Evolutionary conservation across 2,797 vertebrate genomes (phyloP), one percentile per base, ranked within the genome.

Genomic region (Hirundo rustica): DNA sequence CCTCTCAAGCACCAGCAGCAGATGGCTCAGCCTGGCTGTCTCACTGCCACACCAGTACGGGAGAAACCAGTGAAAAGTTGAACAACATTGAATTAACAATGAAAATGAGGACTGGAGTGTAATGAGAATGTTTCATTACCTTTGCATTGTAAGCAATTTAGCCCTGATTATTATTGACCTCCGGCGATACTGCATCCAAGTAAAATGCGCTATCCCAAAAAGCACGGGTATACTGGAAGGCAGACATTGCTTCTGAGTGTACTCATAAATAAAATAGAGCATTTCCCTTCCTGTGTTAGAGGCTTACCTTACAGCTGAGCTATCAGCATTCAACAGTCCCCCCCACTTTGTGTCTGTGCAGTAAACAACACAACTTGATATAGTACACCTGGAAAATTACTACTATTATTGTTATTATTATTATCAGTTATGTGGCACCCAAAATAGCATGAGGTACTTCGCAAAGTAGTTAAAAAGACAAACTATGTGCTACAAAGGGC

Each of bases 121-220:
- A 96, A 97, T 94, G 92, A 94, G 74, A 95, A 76, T n/a, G 2
- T 91, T 95, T 92, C 91, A 91, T 93, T 96, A 96, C 76, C 62
- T 78, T 91, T 95, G 65, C 9, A 1, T 50, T n/a, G 71, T 62
- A 93, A 97, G 84, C 88, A 92, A 93, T 91, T 96, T 94, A 96
- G 77, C 65, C 74, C 67, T 92, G 82, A 95, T 88, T 88, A 93
- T 90, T 92, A 92, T 11, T 76, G 92, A 96, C 88, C 91, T 90
- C 75, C 68, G 55, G 73, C 7, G 29, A 96, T 77, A 83, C 27
- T 50, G 79, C 66, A 67, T 77, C 60, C 71, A 75, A 91, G 47
- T 76, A 60, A 94, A 93, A 87, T 25, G 30, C 4, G 4, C 42
- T 71, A 36, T 38, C 58, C 61, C 64, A 62, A 79, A 92, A 84